Conservation (phyloP, 2,113 vertebrate genomes). For the Tylochromis polylepis region DNA sequence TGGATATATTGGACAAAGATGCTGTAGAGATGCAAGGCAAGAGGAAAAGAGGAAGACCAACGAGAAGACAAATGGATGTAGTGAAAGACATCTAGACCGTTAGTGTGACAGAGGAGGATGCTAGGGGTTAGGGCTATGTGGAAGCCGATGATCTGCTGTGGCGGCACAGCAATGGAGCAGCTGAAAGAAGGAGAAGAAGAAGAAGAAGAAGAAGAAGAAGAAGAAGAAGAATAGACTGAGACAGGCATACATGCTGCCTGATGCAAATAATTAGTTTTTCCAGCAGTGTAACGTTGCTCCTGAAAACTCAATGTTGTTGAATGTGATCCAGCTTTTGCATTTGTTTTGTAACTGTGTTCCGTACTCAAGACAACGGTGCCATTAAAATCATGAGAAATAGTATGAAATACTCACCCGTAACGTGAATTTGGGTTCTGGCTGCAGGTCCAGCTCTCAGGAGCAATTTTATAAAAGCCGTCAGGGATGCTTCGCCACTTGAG, state of each 20-base stretch:
- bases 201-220: not conserved
- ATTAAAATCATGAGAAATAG: not conserved
- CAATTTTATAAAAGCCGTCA: constrained; percentile 39
- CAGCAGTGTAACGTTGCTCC: not conserved
- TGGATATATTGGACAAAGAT: not conserved
- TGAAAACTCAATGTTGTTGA: not conserved
- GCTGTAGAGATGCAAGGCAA: not conserved
- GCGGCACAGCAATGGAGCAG: not conserved
- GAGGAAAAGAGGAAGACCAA: not conserved
- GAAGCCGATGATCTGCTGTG: not conserved
- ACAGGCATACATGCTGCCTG: not conserved
- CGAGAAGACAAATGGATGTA: not conserved
- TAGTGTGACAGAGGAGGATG: not conserved
- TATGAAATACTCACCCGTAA: constrained; percentile 59
- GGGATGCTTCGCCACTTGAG: constrained; percentile 80
- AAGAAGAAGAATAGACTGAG: not conserved
- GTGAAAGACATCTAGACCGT: not conserved
- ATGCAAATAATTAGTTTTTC: not conserved
- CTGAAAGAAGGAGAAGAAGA: not conserved
- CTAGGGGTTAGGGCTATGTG: not conserved
- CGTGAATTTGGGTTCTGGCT: constrained; percentile 71
- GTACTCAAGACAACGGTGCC: not conserved
- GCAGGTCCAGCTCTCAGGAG: constrained; percentile 77
- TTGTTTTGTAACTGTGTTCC: not conserved
- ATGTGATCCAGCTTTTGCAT: not conserved